A percentile compares a stretch with the other conserved stretches of the same genome.
Evolutionary conservation across 2,797 vertebrate genomes (phyloP).

Genomic region (Ctenopoma multispine): DNA sequence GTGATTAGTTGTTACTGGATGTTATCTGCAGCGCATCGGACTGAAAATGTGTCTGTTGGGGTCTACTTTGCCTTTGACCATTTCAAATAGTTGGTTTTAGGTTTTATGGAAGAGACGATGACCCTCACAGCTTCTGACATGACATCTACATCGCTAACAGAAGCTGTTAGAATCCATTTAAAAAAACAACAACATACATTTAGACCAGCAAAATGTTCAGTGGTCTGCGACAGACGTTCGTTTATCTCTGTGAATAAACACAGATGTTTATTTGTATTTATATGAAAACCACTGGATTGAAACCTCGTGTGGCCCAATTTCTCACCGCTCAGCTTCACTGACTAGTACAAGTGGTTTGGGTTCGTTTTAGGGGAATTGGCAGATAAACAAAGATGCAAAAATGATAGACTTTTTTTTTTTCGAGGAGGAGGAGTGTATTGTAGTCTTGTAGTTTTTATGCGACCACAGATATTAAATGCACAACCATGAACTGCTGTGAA

Average conservation of each 20-base stretch:
- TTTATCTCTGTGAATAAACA: neutral
- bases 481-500: no score
- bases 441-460: neutral
- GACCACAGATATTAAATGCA: neutral
- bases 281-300: neutral
- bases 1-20: neutral
- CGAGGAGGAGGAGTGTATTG: neutral
- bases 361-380: constrained; percentile 21
- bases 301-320: neutral
- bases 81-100: neutral
- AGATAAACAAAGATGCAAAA: neutral
- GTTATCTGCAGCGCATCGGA: no score
- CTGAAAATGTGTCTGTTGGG: no score
- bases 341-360: neutral
- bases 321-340: neutral
- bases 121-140: neutral
- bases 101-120: neutral
- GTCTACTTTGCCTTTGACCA: neutral
- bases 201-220: no score
- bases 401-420: no score
- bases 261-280: neutral
- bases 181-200: no score
- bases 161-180: neutral
- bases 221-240: no score
- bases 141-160: neutral